A percentile compares a stretch with the other conserved stretches of the same genome.
Conservation (phyloP, 2,888 invertebrate species). For the Pteria penguin region DNA sequence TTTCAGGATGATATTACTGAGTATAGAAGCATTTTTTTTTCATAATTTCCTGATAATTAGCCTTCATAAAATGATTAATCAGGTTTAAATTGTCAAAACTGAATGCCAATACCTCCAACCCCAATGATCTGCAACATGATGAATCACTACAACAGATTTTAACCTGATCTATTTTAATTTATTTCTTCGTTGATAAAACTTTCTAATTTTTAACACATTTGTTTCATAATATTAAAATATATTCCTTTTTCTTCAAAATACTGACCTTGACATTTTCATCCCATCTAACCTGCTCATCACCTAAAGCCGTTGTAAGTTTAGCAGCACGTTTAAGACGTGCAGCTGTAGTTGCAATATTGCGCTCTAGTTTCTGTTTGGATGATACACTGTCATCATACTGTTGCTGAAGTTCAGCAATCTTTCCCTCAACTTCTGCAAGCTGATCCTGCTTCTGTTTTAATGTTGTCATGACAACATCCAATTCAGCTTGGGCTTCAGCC, state of each 20-base stretch:
- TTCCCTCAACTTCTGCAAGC: slow-evolving; percentile 89
- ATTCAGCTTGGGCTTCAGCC: slow-evolving; percentile 86
- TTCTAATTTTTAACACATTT: too few species aligned
- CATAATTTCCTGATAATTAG: too few species aligned
- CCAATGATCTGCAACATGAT: too few species aligned
- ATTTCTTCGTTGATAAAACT: too few species aligned
- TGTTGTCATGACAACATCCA: slow-evolving; percentile 88
- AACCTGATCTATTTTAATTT: too few species aligned
- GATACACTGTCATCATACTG: slow-evolving; percentile 80
- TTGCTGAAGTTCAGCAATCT: slow-evolving; percentile 82
- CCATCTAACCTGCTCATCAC: slow-evolving; percentile 93
- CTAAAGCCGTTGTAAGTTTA: slow-evolving; percentile 90
- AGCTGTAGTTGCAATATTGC: slow-evolving; percentile 88
- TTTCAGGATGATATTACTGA: too few species aligned
- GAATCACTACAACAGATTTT: too few species aligned
- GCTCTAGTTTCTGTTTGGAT: slow-evolving; percentile 87
- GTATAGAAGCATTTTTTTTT: too few species aligned
- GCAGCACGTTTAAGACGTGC: slow-evolving; percentile 90
- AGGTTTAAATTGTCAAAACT: too few species aligned
- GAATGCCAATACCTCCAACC: too few species aligned
- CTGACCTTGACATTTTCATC: slow-evolving; percentile 86
- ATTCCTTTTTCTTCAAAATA: neutral
- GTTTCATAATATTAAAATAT: too few species aligned
- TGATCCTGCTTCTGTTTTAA: slow-evolving; percentile 90
- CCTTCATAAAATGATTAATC: too few species aligned